These are phyloP conservation scores for Sebastes miniatus DNA, from an alignment of 2,797 vertebrate species.

Conservation along the genomic window DNA sequence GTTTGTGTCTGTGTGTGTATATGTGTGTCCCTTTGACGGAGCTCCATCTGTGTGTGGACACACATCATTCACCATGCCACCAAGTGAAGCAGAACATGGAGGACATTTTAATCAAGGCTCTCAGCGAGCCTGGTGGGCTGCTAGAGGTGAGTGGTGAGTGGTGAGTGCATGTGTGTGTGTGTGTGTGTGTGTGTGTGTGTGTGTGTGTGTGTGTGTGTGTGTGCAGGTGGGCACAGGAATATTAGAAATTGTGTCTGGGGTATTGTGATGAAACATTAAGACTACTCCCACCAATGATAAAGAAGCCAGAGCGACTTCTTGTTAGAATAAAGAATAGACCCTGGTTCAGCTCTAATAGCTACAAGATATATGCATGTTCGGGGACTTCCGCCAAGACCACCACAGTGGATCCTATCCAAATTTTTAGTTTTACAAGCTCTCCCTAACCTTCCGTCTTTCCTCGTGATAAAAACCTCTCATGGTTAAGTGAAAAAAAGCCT, in stretches of 20 bases:
- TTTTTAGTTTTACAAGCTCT: constrained; percentile 34
- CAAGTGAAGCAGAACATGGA: constrained; percentile 70
- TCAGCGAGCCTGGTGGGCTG: constrained; percentile 61
- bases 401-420: constrained; percentile 31
- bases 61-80: constrained; percentile 67
- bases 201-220: constrained; percentile 11
- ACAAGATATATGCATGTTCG: constrained; percentile 45
- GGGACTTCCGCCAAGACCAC: constrained; percentile 29
- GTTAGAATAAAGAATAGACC: constrained; percentile 36
- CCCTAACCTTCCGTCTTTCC: constrained; percentile 1
- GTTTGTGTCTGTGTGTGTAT: neutral
- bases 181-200: constrained; percentile 24
- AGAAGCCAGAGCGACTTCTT: constrained; percentile 36
- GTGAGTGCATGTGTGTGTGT: constrained; percentile 13
- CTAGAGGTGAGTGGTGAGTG: neutral
- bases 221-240: constrained; percentile 29
- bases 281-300: constrained; percentile 57
- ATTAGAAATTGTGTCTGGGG: constrained; percentile 55
- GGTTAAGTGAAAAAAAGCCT: neutral
- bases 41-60: constrained; percentile 64
- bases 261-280: constrained; percentile 61
- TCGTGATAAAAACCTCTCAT: constrained; percentile 24
- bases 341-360: constrained; percentile 27
- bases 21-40: constrained; percentile 1
- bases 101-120: constrained; percentile 81